Evolutionary conservation across 2,888 invertebrate species (phyloP).

Genomic region (Litoditis marina): DNA sequence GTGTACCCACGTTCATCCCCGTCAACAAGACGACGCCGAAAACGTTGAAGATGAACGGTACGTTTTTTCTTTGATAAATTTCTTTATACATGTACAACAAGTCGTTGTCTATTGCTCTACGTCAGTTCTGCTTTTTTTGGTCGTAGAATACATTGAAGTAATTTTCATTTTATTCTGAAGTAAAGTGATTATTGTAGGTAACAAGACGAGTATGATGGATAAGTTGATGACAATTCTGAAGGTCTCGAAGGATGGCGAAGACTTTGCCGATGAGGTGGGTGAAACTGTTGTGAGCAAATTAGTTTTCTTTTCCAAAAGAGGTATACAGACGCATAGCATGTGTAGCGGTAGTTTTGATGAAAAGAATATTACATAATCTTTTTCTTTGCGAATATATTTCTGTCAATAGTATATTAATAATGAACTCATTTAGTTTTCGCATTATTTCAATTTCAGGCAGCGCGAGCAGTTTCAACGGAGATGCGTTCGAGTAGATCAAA

Average conservation of each 20-base stretch:
- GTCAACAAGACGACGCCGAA: slow-evolving; percentile 21
- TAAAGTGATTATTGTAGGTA: slow-evolving; percentile 7
- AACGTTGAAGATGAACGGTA: slow-evolving; percentile 10
- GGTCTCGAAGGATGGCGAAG: slow-evolving; percentile 36
- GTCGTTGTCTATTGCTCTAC: too few species aligned
- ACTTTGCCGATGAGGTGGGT: slow-evolving; percentile 48
- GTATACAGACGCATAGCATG: too few species aligned
- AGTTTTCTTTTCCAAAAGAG: too few species aligned
- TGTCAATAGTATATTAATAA: not conserved
- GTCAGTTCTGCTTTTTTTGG: too few species aligned
- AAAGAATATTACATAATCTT: too few species aligned
- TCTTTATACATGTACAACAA: not conserved
- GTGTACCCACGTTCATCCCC: slow-evolving; percentile 32
- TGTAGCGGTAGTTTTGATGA: too few species aligned
- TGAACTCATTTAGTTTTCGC: too few species aligned
- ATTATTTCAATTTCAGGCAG: too few species aligned
- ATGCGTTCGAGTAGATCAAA: slow-evolving; percentile 61
- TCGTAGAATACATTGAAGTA: too few species aligned
- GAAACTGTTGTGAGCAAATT: not conserved
- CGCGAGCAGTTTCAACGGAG: slow-evolving; percentile 21
- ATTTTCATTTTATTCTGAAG: too few species aligned
- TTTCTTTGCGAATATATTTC: slow-evolving; percentile 1
- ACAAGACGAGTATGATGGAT: slow-evolving; percentile 54
- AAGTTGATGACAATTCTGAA: slow-evolving; percentile 55
- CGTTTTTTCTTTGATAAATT: not conserved